Percentiles rank a stretch among this genome's conserved stretches.
Evolutionary conservation across 2,888 invertebrate genomes (phyloP).

Genomic region (Amphipyra tragopoginis): DNA sequence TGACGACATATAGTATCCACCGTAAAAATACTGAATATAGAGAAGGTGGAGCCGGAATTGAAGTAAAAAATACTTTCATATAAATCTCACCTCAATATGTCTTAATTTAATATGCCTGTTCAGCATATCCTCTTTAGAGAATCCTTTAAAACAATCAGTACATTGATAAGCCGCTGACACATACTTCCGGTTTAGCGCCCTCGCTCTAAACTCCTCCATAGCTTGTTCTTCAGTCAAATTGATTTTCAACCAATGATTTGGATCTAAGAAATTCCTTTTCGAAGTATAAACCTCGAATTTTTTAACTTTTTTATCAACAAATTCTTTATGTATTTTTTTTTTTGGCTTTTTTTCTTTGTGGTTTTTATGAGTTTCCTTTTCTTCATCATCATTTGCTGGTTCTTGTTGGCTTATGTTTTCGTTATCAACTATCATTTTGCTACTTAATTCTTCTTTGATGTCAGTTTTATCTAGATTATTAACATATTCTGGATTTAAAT

Average conservation of each 20-base stretch:
- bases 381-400: background rate
- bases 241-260: slow-evolving; percentile 74
- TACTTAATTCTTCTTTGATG: slow-evolving; percentile 15
- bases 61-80: background rate
- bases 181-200: slow-evolving; percentile 71
- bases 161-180: slow-evolving; percentile 73
- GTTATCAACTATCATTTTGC: background rate
- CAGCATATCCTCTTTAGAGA: slow-evolving; percentile 78
- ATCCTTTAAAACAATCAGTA: slow-evolving; percentile 74
- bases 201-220: slow-evolving; percentile 70
- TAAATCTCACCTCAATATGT: slow-evolving; percentile 72
- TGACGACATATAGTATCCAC: too few species aligned
- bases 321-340: background rate
- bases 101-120: slow-evolving; percentile 73
- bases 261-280: slow-evolving; percentile 53
- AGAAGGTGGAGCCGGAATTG: background rate
- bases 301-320: slow-evolving; percentile 3
- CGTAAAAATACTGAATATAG: too few species aligned
- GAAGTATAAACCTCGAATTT: slow-evolving; percentile 12
- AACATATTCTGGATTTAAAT: slow-evolving; percentile 1
- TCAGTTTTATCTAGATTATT: background rate
- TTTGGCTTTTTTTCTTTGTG: slow-evolving; percentile 6
- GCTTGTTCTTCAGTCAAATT: slow-evolving; percentile 78
- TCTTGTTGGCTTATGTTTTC: background rate
- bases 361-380: slow-evolving; percentile 11